Evolutionary conservation across 2,888 invertebrate genomes (phyloP), one percentile per base, ranked within the genome.

Genomic region (Tiphia femorata): DNA sequence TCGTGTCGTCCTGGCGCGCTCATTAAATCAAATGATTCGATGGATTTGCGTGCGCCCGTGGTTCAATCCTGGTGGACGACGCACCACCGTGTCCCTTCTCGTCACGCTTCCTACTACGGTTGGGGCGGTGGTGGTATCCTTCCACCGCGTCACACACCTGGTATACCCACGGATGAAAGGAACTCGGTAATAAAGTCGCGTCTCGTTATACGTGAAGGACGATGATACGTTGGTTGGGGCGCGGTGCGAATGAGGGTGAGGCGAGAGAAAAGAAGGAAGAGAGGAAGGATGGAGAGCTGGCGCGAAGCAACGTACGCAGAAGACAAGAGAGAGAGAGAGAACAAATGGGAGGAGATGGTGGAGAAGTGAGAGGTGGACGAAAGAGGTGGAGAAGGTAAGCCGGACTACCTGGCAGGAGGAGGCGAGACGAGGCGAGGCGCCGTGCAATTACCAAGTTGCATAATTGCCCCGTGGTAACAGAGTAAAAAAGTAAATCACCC

Each of bases 391-490:
- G 17, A 20, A 49, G n/a, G 29, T 20, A 33, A 27, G 30, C 46
- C 14, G 29, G 30, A 46, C 50, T 63, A 60, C 49, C 51, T 54
- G 68, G 52, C 51, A 56, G 51, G 52, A 16, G 10, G 16, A 33
- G 33, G 12, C 33, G 12, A 33, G 14, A n/a, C 49, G 59, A 58
- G 61, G 17, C 14, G 29, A 49, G 43, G 64, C 64, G 62, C 70
- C 75, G 64, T 67, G 67, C 73, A 71, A 76, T 76, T 75, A 75
- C 61, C 56, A 57, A 62, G 72, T 70, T 73, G 73, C 74, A 70
- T 77, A 76, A 77, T 77, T 76, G 74, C 66, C 61, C 44, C 58
- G 61, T 58, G 61, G 71, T 47, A 70, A 64, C 64, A 54, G 67
- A 59, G 57, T 64, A 67, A 71, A 64, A 68, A 70, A 68, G 62